Percentiles rank a stretch among this genome's conserved stretches.
Conservation (phyloP, 2,888 invertebrate species). For the Allophyes oxyacanthae region DNA sequence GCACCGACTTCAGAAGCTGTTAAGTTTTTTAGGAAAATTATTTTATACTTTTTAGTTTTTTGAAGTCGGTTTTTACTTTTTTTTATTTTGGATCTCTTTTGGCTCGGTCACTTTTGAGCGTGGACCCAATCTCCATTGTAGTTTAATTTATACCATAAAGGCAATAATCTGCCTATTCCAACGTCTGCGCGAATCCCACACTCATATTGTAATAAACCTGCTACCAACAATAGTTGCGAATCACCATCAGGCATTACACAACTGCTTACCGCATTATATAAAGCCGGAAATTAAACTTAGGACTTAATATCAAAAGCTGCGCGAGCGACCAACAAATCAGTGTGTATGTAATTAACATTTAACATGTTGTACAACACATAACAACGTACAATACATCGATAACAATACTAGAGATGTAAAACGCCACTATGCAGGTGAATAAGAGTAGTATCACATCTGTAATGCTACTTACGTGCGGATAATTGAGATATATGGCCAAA, state of each 20-base stretch:
- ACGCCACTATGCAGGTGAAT: conserved; percentile 10
- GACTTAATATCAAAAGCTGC: conserved; percentile 42
- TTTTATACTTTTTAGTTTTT: no score
- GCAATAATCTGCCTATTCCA: conserved; percentile 10
- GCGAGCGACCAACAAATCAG: conserved; percentile 43
- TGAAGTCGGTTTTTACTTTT: no score
- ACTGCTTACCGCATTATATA: conserved; percentile 28
- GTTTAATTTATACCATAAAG: no score
- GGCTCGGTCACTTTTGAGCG: no score
- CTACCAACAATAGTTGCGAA: conserved; percentile 37
- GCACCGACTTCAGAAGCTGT: no score
- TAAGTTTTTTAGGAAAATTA: no score
- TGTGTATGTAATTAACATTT: conserved; percentile 59
- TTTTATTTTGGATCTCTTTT: no score
- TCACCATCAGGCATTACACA: conserved; percentile 22
- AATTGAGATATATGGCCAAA: no score
- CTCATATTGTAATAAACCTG: conserved; percentile 1
- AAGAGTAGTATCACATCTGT: conserved; percentile 17
- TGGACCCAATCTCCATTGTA: no score
- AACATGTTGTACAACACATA: conserved; percentile 54
- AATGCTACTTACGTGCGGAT: background rate
- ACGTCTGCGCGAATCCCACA: background rate
- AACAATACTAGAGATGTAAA: conserved; percentile 35
- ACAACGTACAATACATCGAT: conserved; percentile 40
- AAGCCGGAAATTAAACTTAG: conserved; percentile 46